Base-by-base conservation (phyloP, 2,797 vertebrate species). In the Remorina albescens region DNA sequence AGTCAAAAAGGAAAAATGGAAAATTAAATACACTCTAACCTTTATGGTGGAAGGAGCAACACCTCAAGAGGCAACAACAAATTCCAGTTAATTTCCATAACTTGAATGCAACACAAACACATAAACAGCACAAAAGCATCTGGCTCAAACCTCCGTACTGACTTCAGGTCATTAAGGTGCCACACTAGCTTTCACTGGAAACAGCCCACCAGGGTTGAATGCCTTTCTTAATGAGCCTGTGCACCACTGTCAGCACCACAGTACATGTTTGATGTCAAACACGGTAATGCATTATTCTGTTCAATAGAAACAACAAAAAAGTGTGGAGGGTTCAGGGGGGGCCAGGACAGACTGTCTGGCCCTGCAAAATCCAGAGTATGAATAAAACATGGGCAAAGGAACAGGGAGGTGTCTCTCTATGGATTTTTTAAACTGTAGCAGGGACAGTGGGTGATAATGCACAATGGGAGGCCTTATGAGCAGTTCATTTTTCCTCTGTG, bases 321-420 rank as follows among this genome's bases (percentile, higher is more conserved):
- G 39, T 47, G 60, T 37, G 37, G 5, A 15, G 37, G 26, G 53
- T n/a, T n/a, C n/a, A 11, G 5, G 25, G 23, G 42, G 10, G 58
- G 23, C 61, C 64, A 54, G 78, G 53, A 76, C 62, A 78, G 11
- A 59, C 74, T 86, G 84, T 84, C 78, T 76, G 74, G 60, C 56
- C 59, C 41, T 37, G 79, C 42, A 78, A 78, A 78, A 84, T 79
- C 51, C 71, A 64, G 59, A 26, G 15, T 44, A 84, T 92, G 90
- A 91, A 92, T 91, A 85, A 92, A 92, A 87, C 87, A 92, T 91
- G 0, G 82, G 80, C 39, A 5, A 67, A 42, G 23, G 66, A 71
- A 26, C 41, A 34, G 63, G 51, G 54, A 23, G 54, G 63, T 68
- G 61, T 63, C 78, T 82, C 86, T 76, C 80, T 0, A 47, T 73